phyloP scores from a whole-genome alignment of 2,113 vertebrate species.

The Pogona vitticeps region DNA sequence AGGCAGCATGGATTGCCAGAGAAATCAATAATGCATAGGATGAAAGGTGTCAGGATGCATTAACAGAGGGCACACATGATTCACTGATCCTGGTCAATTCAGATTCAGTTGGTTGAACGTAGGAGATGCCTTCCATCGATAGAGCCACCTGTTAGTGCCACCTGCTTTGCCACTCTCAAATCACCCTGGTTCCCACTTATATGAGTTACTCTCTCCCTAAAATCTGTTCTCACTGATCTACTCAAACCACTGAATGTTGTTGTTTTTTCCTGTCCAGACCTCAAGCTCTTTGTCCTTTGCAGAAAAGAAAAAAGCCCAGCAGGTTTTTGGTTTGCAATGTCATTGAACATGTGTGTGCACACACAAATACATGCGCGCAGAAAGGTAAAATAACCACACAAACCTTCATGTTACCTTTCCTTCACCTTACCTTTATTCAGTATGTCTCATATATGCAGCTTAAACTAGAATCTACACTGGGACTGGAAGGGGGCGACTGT shows the following conservation, averaged over 20 bases:
- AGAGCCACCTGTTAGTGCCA: background rate
- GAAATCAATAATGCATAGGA: constrained; percentile 15
- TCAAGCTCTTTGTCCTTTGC: background rate
- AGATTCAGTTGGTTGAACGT: background rate
- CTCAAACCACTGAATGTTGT: background rate
- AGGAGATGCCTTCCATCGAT: background rate
- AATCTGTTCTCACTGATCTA: too few species aligned
- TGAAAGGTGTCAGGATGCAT: constrained; percentile 28
- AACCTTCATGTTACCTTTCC: background rate
- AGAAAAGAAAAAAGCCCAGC: background rate
- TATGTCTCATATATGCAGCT: background rate
- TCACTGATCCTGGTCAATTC: background rate
- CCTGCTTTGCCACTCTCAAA: background rate
- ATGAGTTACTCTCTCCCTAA: too few species aligned
- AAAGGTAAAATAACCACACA: background rate
- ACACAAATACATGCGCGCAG: background rate
- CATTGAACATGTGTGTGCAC: background rate
- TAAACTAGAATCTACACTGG: constrained; percentile 33
- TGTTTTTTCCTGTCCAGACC: background rate
- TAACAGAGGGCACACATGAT: background rate
- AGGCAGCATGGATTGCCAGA: constrained; percentile 20
- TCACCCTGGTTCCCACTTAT: too few species aligned
- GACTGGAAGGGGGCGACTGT: constrained; percentile 33
- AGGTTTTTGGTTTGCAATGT: background rate
- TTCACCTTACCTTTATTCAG: background rate